Evolutionary conservation across 2,797 vertebrate genomes (phyloP).

Genomic region (Anniella stebbinsi): DNA sequence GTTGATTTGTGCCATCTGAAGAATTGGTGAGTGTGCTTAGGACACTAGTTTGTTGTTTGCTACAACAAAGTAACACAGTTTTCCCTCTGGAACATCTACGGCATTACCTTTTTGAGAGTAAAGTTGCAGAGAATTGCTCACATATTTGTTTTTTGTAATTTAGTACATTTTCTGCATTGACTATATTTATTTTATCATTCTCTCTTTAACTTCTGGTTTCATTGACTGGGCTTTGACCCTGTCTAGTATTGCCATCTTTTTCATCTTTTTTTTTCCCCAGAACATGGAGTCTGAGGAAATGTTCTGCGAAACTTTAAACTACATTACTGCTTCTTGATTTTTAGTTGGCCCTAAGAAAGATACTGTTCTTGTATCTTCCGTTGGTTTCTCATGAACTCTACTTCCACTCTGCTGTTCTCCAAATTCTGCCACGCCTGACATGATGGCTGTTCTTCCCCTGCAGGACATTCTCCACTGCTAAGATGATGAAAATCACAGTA

Average conservation of each 20-base stretch:
- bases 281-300: neutral
- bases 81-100: too few species aligned
- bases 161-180: neutral
- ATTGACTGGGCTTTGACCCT: too few species aligned
- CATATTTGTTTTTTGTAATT: neutral
- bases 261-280: too few species aligned
- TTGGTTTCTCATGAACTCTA: neutral
- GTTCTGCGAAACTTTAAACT: neutral
- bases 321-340: neutral
- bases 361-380: neutral
- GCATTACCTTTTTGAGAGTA: too few species aligned
- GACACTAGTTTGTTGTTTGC: too few species aligned
- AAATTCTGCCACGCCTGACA: too few species aligned
- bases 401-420: neutral
- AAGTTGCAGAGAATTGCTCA: too few species aligned
- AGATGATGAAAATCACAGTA: neutral
- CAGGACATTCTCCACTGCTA: neutral
- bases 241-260: too few species aligned
- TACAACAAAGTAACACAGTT: too few species aligned
- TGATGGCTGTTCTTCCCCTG: neutral
- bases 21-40: too few species aligned
- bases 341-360: neutral
- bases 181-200: neutral
- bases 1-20: too few species aligned
- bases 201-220: neutral